Conservation (phyloP, 2,888 invertebrate genomes). For the Cylloceria caligata region DNA sequence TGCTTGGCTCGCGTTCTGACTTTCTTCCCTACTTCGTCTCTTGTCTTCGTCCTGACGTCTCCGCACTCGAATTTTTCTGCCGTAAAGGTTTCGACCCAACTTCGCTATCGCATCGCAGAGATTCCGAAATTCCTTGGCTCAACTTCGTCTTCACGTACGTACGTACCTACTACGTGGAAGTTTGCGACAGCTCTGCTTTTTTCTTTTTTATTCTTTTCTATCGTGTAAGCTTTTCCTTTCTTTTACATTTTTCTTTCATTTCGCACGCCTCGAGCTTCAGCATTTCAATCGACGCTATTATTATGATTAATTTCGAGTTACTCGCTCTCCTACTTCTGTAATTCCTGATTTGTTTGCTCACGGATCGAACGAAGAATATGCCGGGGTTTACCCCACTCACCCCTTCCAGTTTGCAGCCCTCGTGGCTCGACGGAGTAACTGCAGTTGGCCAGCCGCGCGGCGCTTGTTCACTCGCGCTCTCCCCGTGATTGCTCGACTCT, state of each 20-base stretch:
- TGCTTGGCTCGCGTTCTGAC: slow-evolving; percentile 48
- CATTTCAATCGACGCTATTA: slow-evolving; percentile 28
- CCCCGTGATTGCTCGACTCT: slow-evolving; percentile 69
- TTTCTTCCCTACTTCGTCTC: neutral
- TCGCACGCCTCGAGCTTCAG: neutral
- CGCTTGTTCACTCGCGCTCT: slow-evolving; percentile 64
- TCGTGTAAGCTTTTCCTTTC: neutral
- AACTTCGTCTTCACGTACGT: slow-evolving; percentile 23
- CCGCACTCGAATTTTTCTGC: slow-evolving; percentile 17
- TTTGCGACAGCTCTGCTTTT: slow-evolving; percentile 1
- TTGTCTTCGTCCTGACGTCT: neutral
- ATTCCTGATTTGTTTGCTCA: slow-evolving; percentile 67
- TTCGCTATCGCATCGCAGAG: slow-evolving; percentile 55
- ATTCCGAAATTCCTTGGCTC: slow-evolving; percentile 48
- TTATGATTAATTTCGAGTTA: slow-evolving; percentile 62
- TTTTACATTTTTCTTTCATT: neutral
- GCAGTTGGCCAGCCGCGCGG: slow-evolving; percentile 63
- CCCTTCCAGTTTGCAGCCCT: slow-evolving; percentile 57
- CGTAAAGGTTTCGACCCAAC: slow-evolving; percentile 18
- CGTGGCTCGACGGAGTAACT: slow-evolving; percentile 64
- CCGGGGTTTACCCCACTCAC: slow-evolving; percentile 56
- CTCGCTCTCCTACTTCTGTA: slow-evolving; percentile 58
- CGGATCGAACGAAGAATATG: slow-evolving; percentile 67
- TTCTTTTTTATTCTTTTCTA: neutral
- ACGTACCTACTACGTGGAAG: slow-evolving; percentile 28